These are phyloP conservation scores for Dryobates pubescens DNA, from an alignment of 2,797 vertebrate species.

Conservation along the genomic window DNA sequence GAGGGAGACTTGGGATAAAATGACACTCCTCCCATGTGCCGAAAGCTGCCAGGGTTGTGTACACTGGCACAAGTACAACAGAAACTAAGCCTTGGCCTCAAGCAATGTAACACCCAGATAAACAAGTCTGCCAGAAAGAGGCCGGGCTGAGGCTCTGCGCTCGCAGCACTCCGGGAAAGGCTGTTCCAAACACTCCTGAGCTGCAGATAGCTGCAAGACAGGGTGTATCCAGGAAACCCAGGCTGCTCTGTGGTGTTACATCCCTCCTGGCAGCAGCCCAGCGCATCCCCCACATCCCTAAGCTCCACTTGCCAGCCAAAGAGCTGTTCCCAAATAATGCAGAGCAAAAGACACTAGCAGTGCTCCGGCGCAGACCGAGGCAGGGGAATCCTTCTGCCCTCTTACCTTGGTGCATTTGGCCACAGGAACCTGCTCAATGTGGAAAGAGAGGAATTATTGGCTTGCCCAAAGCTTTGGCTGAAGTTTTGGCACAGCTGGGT, in stretches of 20 bases:
- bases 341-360: background rate
- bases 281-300: background rate
- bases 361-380: rapidly evolving
- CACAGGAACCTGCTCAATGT: rapidly evolving
- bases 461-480: background rate
- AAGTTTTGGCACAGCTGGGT: background rate
- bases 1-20: conserved; percentile 32
- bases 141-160: background rate
- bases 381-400: background rate
- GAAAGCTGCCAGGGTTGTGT: conserved; percentile 56
- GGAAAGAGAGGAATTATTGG: rapidly evolving
- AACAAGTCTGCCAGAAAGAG: conserved; percentile 67
- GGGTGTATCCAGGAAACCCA: conserved; percentile 45
- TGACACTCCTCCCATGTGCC: conserved; percentile 34
- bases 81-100: conserved; percentile 70
- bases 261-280: conserved; percentile 13
- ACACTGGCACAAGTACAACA: conserved; percentile 72
- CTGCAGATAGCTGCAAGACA: conserved; percentile 50
- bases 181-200: background rate
- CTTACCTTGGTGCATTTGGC: rapidly evolving
- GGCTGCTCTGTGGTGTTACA: background rate
- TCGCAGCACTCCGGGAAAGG: background rate
- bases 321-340: background rate
- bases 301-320: background rate
- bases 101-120: conserved; percentile 71